Conservation (phyloP, 2,113 vertebrate genomes). For the Forbesichthys agassizii region DNA sequence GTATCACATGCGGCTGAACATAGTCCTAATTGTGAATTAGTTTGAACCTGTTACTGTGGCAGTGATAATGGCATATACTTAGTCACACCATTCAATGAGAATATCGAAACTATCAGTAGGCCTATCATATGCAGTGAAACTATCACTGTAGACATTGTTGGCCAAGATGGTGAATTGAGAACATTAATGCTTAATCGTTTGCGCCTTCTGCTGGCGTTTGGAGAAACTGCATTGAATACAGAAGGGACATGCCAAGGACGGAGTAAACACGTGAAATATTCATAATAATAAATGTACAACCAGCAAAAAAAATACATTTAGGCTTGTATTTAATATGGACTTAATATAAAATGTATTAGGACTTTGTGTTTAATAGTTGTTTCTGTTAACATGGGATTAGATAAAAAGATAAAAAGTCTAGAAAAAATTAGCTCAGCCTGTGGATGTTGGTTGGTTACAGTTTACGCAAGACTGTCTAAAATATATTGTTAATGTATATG, state of each 20-base stretch:
- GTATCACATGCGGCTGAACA: not conserved
- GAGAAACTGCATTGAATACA: constrained; percentile 43
- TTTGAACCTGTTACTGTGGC: not conserved
- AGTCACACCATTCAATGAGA: constrained; percentile 12
- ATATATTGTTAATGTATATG: too few relatives aligned
- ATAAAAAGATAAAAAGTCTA: too few relatives aligned
- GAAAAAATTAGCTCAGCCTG: too few relatives aligned
- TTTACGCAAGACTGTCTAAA: too few relatives aligned
- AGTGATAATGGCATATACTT: not conserved
- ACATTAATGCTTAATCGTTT: constrained; percentile 82
- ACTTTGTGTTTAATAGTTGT: too few relatives aligned
- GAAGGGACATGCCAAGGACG: not conserved
- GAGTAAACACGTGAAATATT: not conserved
- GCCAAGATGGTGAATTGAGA: constrained; percentile 38
- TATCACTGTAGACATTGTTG: constrained; percentile 29
- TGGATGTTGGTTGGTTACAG: too few relatives aligned
- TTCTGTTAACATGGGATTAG: too few relatives aligned
- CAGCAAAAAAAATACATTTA: not conserved
- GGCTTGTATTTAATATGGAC: too few relatives aligned
- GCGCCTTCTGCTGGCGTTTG: constrained; percentile 90
- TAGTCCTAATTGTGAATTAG: not conserved
- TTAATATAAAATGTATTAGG: too few relatives aligned
- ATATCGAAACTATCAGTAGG: not conserved
- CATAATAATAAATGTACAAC: not conserved
- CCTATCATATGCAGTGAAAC: not conserved